A percentile compares a stretch with the other conserved stretches of the same genome.
Evolutionary conservation across 1,140 invertebrate species (phyloP).

Genomic region (Acromyrmex heyeri): DNA sequence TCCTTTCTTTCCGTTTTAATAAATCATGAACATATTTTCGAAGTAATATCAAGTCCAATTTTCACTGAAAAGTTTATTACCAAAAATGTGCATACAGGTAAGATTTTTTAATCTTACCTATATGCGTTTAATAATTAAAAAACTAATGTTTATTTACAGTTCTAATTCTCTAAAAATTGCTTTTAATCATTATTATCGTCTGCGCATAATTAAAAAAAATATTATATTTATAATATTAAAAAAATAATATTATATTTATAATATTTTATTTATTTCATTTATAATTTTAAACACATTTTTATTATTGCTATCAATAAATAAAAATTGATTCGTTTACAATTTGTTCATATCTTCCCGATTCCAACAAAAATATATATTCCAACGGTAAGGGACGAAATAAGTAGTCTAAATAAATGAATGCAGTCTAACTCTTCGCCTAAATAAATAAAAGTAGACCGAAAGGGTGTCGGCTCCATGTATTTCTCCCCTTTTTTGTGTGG

Average conservation of each 20-base stretch:
- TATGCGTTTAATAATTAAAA: neutral
- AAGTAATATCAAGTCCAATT: conserved; percentile 41
- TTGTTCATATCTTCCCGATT: neutral
- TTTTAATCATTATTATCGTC: neutral
- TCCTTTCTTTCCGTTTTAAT: conserved; percentile 16
- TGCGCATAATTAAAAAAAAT: neutral
- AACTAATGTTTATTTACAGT: neutral
- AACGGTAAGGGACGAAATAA: neutral
- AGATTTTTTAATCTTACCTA: neutral
- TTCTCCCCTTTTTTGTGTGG: conserved; percentile 64
- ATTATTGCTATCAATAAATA: conserved; percentile 4
- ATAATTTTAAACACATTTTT: neutral
- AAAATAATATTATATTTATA: neutral
- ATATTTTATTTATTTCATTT: neutral
- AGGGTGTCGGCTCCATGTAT: conserved; percentile 65
- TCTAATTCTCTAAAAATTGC: neutral
- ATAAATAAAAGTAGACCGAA: conserved; percentile 67
- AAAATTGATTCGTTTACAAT: conserved; percentile 28
- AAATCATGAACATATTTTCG: conserved; percentile 14
- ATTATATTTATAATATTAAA: neutral
- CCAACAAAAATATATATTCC: conserved; percentile 4
- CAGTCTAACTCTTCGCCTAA: conserved; percentile 38
- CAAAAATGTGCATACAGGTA: neutral
- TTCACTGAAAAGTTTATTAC: neutral
- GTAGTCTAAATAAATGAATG: conserved; percentile 41